These are phyloP conservation scores for Mustela nigripes DNA, from an alignment of 2,113 vertebrate genomes.

Conservation along the genomic window DNA sequence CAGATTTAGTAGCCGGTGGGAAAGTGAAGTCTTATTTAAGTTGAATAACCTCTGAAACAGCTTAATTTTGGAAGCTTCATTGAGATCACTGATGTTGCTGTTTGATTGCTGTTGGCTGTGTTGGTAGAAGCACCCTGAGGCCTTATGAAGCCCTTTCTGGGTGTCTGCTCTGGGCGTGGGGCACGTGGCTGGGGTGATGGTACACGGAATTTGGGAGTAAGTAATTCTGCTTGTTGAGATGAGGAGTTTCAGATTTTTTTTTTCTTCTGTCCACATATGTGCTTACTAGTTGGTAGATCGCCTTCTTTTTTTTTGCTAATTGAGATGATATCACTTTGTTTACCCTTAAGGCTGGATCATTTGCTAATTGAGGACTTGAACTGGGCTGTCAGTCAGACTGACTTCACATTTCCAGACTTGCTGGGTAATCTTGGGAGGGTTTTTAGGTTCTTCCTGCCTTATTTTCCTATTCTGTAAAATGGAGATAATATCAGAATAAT, in stretches of 20 bases:
- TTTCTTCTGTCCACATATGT: neutral
- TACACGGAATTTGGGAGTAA: neutral
- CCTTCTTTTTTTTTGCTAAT: neutral
- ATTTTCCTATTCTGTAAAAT: conserved; percentile 2
- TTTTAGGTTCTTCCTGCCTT: neutral
- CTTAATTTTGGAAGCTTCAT: conserved; percentile 13
- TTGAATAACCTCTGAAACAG: neutral
- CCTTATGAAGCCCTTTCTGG: fast-evolving
- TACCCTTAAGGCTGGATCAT: neutral
- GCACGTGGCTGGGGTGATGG: neutral
- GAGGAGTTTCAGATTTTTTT: neutral
- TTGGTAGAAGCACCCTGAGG: neutral
- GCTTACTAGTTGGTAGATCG: neutral
- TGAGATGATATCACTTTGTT: neutral
- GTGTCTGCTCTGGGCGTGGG: fast-evolving
- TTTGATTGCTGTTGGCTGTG: neutral
- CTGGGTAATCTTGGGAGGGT: neutral
- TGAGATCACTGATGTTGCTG: neutral
- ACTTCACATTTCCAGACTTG: neutral
- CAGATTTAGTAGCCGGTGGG: neutral
- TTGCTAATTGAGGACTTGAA: neutral
- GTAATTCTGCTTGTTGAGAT: neutral
- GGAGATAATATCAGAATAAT: neutral
- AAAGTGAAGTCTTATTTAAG: neutral
- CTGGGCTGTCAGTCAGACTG: neutral